Base-by-base conservation (phyloP, 2,113 vertebrate genomes). In the Pao palembangensis region DNA sequence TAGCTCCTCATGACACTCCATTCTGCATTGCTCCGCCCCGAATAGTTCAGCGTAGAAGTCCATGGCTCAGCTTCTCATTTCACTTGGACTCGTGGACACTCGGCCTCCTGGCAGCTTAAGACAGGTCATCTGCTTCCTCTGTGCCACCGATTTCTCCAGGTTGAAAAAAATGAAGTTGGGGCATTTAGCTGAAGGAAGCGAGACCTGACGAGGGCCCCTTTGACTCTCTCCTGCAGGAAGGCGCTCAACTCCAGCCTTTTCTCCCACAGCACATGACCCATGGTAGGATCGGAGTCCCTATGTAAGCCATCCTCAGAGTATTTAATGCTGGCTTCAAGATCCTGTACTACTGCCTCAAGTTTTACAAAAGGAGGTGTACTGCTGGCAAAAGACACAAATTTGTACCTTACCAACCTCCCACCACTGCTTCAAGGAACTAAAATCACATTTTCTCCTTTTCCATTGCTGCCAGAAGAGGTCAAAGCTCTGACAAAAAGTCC, bases 351-450 rank as follows among this genome's bases (percentile, higher is more conserved):
- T 18, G 60, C 38, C 17, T 53, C 52, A 0, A 44, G 28, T 0
- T 15, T 17, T 18, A 43, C 28, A 31, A 25, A n/a, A 11, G 52
- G n/a, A 18, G 50, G 10, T 57, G 31, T 12, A 50, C n/a, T n/a
- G n/a, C n/a, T n/a, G 53, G 4, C 47, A 65, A 23, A 65, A 49
- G 10, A 41, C 53, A 14, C 53, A 1, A 5, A 64, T 49, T 3
- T 25, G 28, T 38, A 42, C 31, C 13, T 46, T 46, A 1, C 46
- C 47, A 28, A 50, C 47, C 28, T 50, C 60, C n/a, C 61, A 63
- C 14, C 62, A 49, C 16, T 8, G 16, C 4, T 18, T 57, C 31
- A 65, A 6, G 11, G 46, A 51, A 42, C 6, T 16, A 47, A 54
- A 54, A 18, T 63, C 21, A 0, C 0, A 5, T 34, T 47, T 54